Evolutionary conservation across 64 coral and sea anemone genomes (phyloP).

Genomic region (Montipora sp.): DNA sequence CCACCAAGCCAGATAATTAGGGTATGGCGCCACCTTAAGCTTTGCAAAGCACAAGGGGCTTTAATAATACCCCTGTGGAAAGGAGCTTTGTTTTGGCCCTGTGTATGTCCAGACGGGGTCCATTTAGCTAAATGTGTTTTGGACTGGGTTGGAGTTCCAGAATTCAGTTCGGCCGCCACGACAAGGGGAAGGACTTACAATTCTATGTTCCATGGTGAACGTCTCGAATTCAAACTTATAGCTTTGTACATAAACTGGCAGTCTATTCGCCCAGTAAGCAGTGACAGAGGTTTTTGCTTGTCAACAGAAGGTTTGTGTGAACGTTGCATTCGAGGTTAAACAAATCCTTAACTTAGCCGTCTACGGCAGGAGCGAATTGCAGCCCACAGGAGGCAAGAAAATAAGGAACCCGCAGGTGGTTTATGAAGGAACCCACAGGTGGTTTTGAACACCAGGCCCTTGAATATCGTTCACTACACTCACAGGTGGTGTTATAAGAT

Average conservation of each 20-base stretch:
- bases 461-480: no score
- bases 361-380: no score
- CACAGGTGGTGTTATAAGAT: no score
- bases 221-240: slow-evolving; percentile 12
- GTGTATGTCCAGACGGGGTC: slow-evolving; percentile 3
- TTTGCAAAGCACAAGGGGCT: slow-evolving; percentile 15
- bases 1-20: no score
- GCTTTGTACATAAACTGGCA: slow-evolving; percentile 7
- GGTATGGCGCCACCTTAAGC: neutral
- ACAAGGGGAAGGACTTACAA: no score
- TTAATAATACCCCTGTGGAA: slow-evolving; percentile 4
- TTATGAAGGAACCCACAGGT: no score
- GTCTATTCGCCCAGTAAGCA: neutral
- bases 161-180: no score
- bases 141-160: no score
- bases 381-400: no score
- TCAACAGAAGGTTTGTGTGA: neutral
- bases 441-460: no score
- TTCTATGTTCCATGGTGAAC: neutral
- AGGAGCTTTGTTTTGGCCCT: neutral
- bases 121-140: neutral
- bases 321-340: neutral
- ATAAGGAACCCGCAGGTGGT: no score
- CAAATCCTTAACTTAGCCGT: no score
- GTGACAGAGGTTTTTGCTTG: neutral